Evolutionary conservation across 2,888 invertebrate species (phyloP).

Genomic region (Macropis europaea): DNA sequence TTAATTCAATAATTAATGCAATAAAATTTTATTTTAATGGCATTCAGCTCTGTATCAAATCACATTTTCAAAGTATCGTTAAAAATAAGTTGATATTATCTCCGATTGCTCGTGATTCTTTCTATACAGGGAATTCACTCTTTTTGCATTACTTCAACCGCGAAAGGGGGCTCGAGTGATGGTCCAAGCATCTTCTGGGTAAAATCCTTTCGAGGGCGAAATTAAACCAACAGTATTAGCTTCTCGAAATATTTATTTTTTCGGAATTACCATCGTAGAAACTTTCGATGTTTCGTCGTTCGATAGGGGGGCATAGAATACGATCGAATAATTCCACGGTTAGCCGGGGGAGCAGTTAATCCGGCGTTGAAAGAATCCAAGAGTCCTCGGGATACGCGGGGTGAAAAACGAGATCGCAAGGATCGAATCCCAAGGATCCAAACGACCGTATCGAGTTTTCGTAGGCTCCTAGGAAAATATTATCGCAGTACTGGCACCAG

Average conservation of each 20-base stretch:
- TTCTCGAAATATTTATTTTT: conserved; percentile 27
- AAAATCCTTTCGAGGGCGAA: neutral
- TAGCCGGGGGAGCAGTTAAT: conserved; percentile 7
- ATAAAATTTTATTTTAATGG: too few relatives aligned
- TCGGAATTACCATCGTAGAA: neutral
- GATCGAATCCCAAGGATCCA: conserved; percentile 6
- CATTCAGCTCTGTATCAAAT: too few relatives aligned
- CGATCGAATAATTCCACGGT: neutral
- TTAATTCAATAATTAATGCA: too few relatives aligned
- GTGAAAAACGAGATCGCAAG: conserved; percentile 40
- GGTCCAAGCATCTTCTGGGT: neutral
- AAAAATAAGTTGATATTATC: too few relatives aligned
- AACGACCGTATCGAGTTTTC: conserved; percentile 56
- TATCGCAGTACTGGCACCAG: conserved; percentile 58
- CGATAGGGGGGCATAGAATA: neutral
- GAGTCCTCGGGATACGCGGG: neutral
- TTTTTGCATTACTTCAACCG: too few relatives aligned
- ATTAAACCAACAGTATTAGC: conserved; percentile 18
- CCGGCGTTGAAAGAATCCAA: conserved; percentile 15
- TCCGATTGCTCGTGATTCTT: too few relatives aligned
- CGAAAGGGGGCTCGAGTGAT: conserved; percentile 1
- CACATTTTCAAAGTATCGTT: too few relatives aligned
- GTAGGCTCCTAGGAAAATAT: conserved; percentile 69
- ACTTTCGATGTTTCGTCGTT: neutral
- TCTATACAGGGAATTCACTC: too few relatives aligned